Percentiles rank a stretch among this genome's conserved stretches.
Conservation (phyloP, 2,113 vertebrate genomes). For the Labeo rohita region DNA sequence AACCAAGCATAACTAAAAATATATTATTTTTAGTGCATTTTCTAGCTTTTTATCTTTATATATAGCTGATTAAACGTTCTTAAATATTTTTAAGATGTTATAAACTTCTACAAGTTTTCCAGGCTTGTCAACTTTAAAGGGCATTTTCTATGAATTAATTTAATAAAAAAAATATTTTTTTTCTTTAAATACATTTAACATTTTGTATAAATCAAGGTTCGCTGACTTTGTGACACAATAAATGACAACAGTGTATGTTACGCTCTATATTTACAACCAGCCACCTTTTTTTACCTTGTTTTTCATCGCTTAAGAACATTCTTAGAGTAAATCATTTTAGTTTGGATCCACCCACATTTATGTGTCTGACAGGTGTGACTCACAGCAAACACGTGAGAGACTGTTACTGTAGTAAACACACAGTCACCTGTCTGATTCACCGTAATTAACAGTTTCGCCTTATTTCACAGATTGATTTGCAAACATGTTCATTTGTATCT, state of each 20-base stretch:
- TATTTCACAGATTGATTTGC: slow-evolving; percentile 1
- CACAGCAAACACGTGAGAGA: slow-evolving; percentile 3
- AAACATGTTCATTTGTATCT: slow-evolving; percentile 21
- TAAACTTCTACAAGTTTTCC: neutral
- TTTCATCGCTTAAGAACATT: slow-evolving; percentile 28
- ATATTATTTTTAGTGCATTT: too few relatives aligned
- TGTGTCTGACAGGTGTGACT: slow-evolving; percentile 25
- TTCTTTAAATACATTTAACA: too few relatives aligned
- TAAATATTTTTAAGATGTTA: neutral
- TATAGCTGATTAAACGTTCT: neutral
- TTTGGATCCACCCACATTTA: slow-evolving; percentile 28
- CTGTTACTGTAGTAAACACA: slow-evolving; percentile 47
- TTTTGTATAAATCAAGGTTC: neutral
- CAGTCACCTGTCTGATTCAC: slow-evolving; percentile 43
- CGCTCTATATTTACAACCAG: neutral
- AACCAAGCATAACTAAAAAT: too few relatives aligned
- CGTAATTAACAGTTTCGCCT: slow-evolving; percentile 43
- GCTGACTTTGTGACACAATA: neutral
- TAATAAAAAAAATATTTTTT: too few relatives aligned
- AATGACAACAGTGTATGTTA: neutral
- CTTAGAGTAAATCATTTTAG: slow-evolving; percentile 31
- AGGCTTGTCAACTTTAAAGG: neutral
- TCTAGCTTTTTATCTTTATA: too few relatives aligned
- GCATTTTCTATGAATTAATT: too few relatives aligned
- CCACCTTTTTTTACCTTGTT: neutral